Evolutionary conservation across 2,888 invertebrate genomes (phyloP).

Genomic region (Plemyria rubiginata): DNA sequence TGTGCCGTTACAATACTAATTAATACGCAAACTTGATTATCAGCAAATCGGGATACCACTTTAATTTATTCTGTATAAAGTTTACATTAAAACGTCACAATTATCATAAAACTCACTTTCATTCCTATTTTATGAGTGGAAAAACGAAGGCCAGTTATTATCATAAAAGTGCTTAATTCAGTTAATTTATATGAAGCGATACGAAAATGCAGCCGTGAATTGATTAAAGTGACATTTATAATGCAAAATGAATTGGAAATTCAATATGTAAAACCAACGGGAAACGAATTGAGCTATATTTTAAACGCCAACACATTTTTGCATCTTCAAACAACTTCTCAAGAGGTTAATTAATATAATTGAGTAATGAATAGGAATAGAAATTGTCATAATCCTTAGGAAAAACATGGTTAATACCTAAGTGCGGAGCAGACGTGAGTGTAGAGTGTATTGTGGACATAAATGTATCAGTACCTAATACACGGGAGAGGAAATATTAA

Average conservation of each 20-base stretch:
- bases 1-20: slow-evolving; percentile 3
- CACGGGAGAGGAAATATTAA: too few species aligned
- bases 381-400: too few species aligned
- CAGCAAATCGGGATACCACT: slow-evolving; percentile 10
- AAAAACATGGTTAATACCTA: too few species aligned
- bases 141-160: slow-evolving; percentile 52
- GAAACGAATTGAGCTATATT: slow-evolving; percentile 22
- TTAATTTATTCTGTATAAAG: slow-evolving; percentile 28
- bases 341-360: too few species aligned
- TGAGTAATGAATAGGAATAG: too few species aligned
- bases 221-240: slow-evolving; percentile 58
- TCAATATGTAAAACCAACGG: slow-evolving; percentile 52
- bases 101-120: slow-evolving; percentile 32
- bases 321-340: too few species aligned
- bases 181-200: slow-evolving; percentile 58
- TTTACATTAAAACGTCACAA: slow-evolving; percentile 36
- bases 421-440: too few species aligned
- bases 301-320: background rate
- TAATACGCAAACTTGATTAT: slow-evolving; percentile 14
- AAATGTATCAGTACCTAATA: too few species aligned
- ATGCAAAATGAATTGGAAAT: slow-evolving; percentile 58
- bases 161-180: slow-evolving; percentile 53
- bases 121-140: slow-evolving; percentile 45
- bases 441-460: too few species aligned
- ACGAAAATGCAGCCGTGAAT: slow-evolving; percentile 55